Evolutionary conservation across 2,113 vertebrate genomes (phyloP).

Genomic region (Phalacrocorax pelagicus): DNA sequence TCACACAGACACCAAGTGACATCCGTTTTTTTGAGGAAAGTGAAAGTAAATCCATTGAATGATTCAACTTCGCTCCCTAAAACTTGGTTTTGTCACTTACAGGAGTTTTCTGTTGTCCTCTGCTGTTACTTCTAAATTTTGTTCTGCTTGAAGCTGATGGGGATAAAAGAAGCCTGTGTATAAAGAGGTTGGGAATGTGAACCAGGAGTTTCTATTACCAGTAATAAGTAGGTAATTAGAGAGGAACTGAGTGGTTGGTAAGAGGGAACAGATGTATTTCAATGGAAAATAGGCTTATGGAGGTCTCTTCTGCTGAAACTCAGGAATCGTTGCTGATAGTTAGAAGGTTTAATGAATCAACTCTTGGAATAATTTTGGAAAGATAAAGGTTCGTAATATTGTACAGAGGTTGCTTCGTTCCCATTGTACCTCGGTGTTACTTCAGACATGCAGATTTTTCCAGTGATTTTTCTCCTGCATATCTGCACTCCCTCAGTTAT

Average conservation of each 20-base stretch:
- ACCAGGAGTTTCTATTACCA: not conserved
- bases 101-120: not conserved
- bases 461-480: not conserved
- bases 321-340: not conserved
- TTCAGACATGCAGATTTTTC: not conserved
- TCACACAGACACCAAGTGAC: not conserved
- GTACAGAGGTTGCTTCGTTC: not conserved
- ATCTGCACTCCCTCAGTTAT: not conserved
- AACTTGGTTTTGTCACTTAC: fast-evolving
- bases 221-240: not conserved
- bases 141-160: not conserved
- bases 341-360: not conserved
- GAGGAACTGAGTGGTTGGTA: not conserved
- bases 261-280: not conserved
- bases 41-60: not conserved
- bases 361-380: not conserved
- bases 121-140: not conserved
- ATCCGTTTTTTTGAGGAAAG: not conserved
- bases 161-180: not conserved
- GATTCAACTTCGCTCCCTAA: not conserved
- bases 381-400: fast-evolving
- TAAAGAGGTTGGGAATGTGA: not conserved
- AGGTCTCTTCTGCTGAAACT: not conserved
- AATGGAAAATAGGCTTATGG: not conserved
- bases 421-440: not conserved